phyloP scores from a whole-genome alignment of 2,797 vertebrate species.

The Zalophus californianus region DNA sequence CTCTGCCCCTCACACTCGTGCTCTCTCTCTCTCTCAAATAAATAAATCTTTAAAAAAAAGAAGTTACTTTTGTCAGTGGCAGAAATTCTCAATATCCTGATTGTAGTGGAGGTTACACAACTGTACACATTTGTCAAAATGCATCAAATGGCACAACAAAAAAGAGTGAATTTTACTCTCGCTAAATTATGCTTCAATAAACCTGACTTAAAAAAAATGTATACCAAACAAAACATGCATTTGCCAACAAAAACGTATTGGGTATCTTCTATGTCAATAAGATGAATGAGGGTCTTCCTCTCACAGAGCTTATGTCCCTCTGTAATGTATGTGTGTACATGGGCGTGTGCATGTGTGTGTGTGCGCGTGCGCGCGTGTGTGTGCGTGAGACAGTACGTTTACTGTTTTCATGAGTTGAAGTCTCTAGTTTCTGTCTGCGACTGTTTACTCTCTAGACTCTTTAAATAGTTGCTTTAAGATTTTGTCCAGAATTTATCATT shows the following conservation, averaged over 20 bases:
- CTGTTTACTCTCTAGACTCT: neutral
- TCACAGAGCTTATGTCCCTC: neutral
- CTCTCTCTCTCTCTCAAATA: neutral
- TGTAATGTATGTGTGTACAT: fast-evolving
- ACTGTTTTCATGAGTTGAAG: neutral
- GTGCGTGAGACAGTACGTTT: neutral
- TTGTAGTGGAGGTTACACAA: neutral
- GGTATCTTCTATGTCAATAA: neutral
- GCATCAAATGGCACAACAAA: neutral
- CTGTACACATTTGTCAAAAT: neutral
- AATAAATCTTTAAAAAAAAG: neutral
- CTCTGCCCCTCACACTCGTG: neutral
- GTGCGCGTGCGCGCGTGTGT: too few relatives aligned
- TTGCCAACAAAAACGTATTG: neutral
- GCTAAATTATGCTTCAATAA: neutral
- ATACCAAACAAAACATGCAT: neutral
- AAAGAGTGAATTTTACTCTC: neutral
- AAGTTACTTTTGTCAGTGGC: neutral
- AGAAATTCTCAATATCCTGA: neutral
- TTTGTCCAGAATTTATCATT: neutral
- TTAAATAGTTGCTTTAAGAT: neutral
- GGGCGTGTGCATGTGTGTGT: fast-evolving
- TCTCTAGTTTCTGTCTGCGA: neutral
- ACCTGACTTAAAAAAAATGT: neutral
- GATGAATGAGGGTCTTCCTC: neutral